Percentiles rank a stretch among this genome's conserved stretches.
Conservation (phyloP, 2,888 invertebrate genomes). For the Spicauda simplicius region DNA sequence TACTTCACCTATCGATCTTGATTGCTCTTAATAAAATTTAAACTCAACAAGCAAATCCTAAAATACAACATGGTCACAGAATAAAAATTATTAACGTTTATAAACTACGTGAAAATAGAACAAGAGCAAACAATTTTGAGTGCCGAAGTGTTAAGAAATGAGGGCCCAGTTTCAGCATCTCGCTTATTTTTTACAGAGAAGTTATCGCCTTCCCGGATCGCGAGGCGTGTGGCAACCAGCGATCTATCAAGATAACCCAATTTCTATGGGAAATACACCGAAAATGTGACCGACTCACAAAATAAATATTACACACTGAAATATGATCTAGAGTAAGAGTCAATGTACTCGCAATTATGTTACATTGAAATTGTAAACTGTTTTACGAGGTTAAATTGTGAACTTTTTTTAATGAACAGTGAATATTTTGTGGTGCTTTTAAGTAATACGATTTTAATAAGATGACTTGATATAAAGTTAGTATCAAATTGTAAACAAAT, state of each 20-base stretch:
- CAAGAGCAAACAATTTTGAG: constrained; percentile 32
- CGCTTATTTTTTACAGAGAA: constrained; percentile 36
- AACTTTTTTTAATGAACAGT: neutral
- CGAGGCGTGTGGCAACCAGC: constrained; percentile 53
- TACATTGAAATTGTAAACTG: neutral
- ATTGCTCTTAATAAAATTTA: too few relatives aligned
- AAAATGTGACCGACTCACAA: constrained; percentile 32
- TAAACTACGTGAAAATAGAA: constrained; percentile 26
- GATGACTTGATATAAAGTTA: too few relatives aligned
- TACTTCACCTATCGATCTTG: too few relatives aligned
- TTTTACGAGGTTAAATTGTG: neutral
- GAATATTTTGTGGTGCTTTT: neutral
- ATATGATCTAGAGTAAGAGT: constrained; percentile 18
- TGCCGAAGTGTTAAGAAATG: constrained; percentile 35
- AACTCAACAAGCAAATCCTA: too few relatives aligned
- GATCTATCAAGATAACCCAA: constrained; percentile 82
- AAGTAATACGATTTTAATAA: too few relatives aligned
- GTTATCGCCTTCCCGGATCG: constrained; percentile 59
- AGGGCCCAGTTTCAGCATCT: constrained; percentile 36
- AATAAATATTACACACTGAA: constrained; percentile 26
- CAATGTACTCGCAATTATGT: constrained; percentile 6
- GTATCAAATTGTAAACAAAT: too few relatives aligned
- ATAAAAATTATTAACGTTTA: neutral
- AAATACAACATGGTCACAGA: constrained; percentile 2
- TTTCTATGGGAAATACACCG: constrained; percentile 65